Base-by-base conservation (phyloP, 2,113 vertebrate genomes). In the Embiotoca jacksoni region DNA sequence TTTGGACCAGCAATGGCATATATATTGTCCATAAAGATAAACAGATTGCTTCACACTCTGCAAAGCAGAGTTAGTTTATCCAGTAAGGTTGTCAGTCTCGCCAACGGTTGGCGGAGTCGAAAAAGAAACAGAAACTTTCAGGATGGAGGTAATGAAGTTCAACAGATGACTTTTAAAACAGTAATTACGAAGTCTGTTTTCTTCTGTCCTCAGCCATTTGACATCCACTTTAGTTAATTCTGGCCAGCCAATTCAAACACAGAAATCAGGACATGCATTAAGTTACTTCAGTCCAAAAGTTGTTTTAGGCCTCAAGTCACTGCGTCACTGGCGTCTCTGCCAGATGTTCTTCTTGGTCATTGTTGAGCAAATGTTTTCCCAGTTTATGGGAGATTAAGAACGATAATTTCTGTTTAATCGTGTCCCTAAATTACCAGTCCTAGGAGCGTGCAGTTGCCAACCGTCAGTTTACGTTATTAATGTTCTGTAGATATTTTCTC, bases 201-300 rank as follows among this genome's bases (percentile, higher is more conserved):
- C 3, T 75, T 31, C 35, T 41, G 50, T 33, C 30, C 49, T 49
- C 32, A 72, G 70, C n/a, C 54, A 60, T 72, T 75, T 88, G 79
- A 59, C 32, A 14, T 75, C 33, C n/a, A 35, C 35, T 16, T 23
- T 23, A 23, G 23, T 23, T 23, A 23, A 83, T 59, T 66, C 14
- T 49, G 59, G 79, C 63, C 57, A 60, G 84, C 65, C 78, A 89
- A 87, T 10, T 78, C 62, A 83, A 92, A 89, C 84, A 89, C 15
- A 82, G 23, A 81, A 84, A 79, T 59, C 67, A 71, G 23, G 55
- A 70, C 75, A n/a, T 31, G 64, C 31, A 74, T 75, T 72, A 44
- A 65, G 57, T 68, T 49, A 83, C 44, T 67, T 70, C 44, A n/a
- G 30, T 49, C 58, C 72, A 79, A 86, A 75, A 89, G 60, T 53